Percentiles rank a stretch among this genome's conserved stretches.
These are phyloP conservation scores for Diadegma fenestrale DNA, from an alignment of 2,888 invertebrate species.

Conservation along the genomic window DNA sequence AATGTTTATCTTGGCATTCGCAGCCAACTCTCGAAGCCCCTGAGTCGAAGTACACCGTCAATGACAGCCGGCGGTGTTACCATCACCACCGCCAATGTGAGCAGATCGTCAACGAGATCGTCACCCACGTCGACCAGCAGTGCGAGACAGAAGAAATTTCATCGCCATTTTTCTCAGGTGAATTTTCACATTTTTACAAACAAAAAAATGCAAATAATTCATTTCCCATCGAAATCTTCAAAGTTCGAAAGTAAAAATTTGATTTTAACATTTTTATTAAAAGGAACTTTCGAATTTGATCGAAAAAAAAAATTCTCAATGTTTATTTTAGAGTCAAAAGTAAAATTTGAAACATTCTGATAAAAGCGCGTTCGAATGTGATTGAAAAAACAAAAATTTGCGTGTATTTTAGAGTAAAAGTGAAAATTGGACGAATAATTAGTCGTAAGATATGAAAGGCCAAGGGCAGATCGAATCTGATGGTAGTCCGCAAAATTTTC, in stretches of 20 bases:
- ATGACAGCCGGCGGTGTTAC: conserved; percentile 82
- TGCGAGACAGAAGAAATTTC: conserved; percentile 95
- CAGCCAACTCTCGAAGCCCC: conserved; percentile 84
- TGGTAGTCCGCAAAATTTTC: conserved; percentile 79
- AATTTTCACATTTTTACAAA: background rate
- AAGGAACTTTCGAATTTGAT: no score
- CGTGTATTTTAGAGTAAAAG: background rate
- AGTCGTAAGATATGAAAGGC: background rate
- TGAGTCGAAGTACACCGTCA: conserved; percentile 85
- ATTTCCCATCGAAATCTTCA: background rate
- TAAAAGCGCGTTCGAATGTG: no score
- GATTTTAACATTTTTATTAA: background rate
- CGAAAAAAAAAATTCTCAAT: no score
- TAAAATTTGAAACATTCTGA: no score
- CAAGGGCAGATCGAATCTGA: conserved; percentile 77
- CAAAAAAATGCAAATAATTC: background rate
- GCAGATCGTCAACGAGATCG: conserved; percentile 80
- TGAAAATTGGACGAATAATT: background rate
- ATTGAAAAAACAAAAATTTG: no score
- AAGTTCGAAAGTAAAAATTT: background rate
- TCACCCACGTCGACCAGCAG: conserved; percentile 88
- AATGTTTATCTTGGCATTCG: conserved; percentile 49
- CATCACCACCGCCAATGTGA: conserved; percentile 81
- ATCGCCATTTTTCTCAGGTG: conserved; percentile 92
- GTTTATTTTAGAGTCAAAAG: no score